Base-by-base conservation (phyloP, 2,113 vertebrate genomes). In the Gnathonemus echidnorhynchus region DNA sequence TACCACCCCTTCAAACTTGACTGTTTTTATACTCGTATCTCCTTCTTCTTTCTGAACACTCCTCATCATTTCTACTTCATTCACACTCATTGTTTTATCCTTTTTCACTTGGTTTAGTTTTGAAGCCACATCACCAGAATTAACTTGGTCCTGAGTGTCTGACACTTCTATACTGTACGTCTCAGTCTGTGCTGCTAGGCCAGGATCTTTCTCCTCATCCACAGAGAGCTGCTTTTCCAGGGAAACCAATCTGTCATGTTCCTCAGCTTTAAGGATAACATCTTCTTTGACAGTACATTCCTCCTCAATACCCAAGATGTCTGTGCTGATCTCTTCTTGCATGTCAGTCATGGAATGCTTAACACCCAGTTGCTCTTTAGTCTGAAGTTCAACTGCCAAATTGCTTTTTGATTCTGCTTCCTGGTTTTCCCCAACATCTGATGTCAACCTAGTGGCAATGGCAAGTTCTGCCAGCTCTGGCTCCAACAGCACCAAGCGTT, bases 401-500 rank as follows among this genome's bases (percentile, higher is more conserved):
- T 39, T 56, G 31, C 6, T 56, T 70, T 77, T 35, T 24, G 58
- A 87, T 50, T 62, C 24, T 27, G 74, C 27, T 39, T 91, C 80
- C 88, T n/a, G 50, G 58, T 77, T 9, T 27, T 42, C 31, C 15
- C 52, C 49, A 4, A 27, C 90, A 88, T 90, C 21, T 89, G 86
- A 11, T 87, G 53, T 86, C 24, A 89, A 27, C 39, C 86, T 52
- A 53, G 90, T n/a, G 31, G 90, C 91, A 92, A 90, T 92, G 62
- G 94, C 88, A 7, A 96, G 49, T 50, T 94, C 91, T 19, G 92
- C 87, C 19, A 97, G 91, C 88, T 97, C 95, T 6, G 93, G 94
- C 88, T 98, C 97, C 2, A 98, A 93, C 3, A 98, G 90, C 62
- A 99, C 96, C 91, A 99, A 88, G 24, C 95, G 96, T 89, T 97